A percentile compares a stretch with the other conserved stretches of the same genome.
Evolutionary conservation across 2,113 vertebrate genomes (phyloP).

Genomic region (Pteropus alecto): DNA sequence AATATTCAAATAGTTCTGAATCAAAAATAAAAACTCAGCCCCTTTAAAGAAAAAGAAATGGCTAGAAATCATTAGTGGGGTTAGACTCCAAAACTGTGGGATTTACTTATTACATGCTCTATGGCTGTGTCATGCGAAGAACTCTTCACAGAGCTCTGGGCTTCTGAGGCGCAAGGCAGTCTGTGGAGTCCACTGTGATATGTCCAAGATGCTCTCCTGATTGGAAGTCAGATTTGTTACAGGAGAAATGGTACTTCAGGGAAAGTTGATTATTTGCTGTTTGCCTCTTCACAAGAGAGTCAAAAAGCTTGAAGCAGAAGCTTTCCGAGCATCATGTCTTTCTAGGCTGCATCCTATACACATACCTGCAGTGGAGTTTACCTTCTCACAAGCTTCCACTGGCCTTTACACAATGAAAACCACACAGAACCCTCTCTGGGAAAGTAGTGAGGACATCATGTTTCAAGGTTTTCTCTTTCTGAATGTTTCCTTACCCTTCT

Average conservation of each 20-base stretch:
- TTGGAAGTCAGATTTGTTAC: not conserved
- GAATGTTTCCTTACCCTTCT: not conserved
- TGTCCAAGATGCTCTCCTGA: not conserved
- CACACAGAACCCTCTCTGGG: not conserved
- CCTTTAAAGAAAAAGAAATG: not conserved
- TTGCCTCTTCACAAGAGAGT: not conserved
- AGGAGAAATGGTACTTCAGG: not conserved
- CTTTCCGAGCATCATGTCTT: not conserved
- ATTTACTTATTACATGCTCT: not conserved
- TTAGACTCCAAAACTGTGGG: not conserved
- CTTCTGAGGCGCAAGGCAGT: not conserved
- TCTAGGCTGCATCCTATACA: not conserved
- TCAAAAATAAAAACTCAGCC: not conserved
- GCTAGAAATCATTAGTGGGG: not conserved
- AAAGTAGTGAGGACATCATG: not conserved
- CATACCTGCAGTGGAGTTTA: accelerated
- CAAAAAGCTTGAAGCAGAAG: not conserved
- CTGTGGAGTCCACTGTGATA: not conserved
- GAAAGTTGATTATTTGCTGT: not conserved
- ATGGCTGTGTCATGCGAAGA: not conserved
- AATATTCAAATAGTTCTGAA: not conserved
- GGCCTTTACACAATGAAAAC: not conserved
- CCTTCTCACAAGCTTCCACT: not conserved
- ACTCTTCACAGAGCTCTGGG: not conserved
- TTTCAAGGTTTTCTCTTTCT: not conserved